phyloP scores from a whole-genome alignment of 2,888 invertebrate genomes.

The Heliothis peltigera region DNA sequence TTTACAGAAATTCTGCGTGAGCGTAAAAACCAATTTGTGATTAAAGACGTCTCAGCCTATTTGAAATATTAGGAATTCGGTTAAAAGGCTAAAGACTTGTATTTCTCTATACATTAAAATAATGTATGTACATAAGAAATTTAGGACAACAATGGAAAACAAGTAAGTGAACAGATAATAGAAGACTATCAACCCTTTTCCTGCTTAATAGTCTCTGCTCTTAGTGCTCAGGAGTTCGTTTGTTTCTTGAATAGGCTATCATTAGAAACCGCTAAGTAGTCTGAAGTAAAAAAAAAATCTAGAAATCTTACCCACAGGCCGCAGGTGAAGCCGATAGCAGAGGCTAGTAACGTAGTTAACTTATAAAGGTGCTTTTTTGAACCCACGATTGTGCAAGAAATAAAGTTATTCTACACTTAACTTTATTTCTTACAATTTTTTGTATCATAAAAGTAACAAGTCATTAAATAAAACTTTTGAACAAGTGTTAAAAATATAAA shows the following conservation, averaged over 20 bases:
- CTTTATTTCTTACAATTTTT: too few species aligned
- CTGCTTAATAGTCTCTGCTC: too few species aligned
- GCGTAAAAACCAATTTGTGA: neutral
- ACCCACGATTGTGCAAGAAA: conserved; percentile 9
- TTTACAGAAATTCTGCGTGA: neutral
- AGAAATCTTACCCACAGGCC: too few species aligned
- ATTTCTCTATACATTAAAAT: neutral
- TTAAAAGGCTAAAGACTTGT: neutral
- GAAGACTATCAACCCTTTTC: neutral
- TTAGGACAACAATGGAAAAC: too few species aligned
- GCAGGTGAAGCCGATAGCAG: too few species aligned
- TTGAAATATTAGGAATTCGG: neutral
- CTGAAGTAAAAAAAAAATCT: too few species aligned
- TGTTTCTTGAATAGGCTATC: too few species aligned
- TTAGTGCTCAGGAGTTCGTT: too few species aligned
- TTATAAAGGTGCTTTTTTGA: conserved; percentile 17
- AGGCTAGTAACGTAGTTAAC: neutral
- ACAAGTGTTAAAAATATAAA: neutral
- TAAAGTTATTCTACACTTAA: neutral
- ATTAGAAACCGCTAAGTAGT: too few species aligned
- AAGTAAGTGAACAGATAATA: neutral
- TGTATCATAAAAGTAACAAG: too few species aligned
- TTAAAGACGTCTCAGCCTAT: neutral
- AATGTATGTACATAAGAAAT: too few species aligned
- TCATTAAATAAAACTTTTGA: neutral